These are phyloP conservation scores for Rhabditophanes sp. DNA, from an alignment of 2,888 invertebrate species.

Conservation along the genomic window DNA sequence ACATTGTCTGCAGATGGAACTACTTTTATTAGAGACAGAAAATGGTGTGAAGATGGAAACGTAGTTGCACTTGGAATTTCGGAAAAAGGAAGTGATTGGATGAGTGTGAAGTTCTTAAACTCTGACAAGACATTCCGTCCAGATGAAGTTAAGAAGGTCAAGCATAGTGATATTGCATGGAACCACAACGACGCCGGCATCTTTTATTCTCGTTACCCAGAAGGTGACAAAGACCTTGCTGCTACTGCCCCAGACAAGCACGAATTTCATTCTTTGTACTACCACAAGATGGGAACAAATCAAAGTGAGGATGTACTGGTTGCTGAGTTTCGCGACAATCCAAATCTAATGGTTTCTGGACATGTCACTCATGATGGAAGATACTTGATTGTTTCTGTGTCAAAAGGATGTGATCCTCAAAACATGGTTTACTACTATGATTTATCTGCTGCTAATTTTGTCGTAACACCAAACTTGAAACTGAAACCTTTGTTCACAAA, in stretches of 20 bases:
- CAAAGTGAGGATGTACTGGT: conserved; percentile 71
- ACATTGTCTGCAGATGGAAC: conserved; percentile 75
- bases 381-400: conserved; percentile 66
- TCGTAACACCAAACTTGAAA: conserved; percentile 51
- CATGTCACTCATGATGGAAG: conserved; percentile 75
- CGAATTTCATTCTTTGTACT: conserved; percentile 73
- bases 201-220: conserved; percentile 55
- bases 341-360: conserved; percentile 48
- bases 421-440: conserved; percentile 56
- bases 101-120: conserved; percentile 54
- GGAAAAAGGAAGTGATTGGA: conserved; percentile 87
- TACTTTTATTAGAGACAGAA: conserved; percentile 51
- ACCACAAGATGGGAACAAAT: conserved; percentile 69
- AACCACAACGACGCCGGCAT: conserved; percentile 82
- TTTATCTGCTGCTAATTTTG: conserved; percentile 49
- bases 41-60: conserved; percentile 74
- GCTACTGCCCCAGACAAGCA: conserved; percentile 76
- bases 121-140: conserved; percentile 36
- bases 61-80: conserved; percentile 79
- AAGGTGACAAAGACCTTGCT: conserved; percentile 55
- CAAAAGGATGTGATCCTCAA: conserved; percentile 70
- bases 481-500: conserved; percentile 68
- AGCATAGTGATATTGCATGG: conserved; percentile 80
- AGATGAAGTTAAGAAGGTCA: conserved; percentile 75
- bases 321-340: conserved; percentile 46